These are phyloP conservation scores for Speoplatyrhinus poulsoni DNA, from an alignment of 2,113 vertebrate genomes.

Conservation along the genomic window DNA sequence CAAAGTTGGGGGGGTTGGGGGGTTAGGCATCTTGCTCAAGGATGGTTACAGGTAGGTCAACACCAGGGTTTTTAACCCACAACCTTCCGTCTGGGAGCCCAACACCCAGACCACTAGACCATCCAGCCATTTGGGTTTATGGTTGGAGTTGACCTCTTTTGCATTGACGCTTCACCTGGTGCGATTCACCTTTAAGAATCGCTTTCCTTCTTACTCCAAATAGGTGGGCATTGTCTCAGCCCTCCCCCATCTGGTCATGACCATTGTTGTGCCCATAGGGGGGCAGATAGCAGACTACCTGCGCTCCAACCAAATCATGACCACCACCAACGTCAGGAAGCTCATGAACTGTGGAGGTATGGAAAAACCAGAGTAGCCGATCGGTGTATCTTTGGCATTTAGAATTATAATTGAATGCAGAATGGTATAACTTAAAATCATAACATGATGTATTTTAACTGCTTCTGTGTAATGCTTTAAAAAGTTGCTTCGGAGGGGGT, in stretches of 20 bases:
- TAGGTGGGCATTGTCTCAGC: slow-evolving; percentile 86
- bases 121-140: too few relatives aligned
- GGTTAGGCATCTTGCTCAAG: too few relatives aligned
- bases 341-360: slow-evolving; percentile 93
- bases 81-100: too few relatives aligned
- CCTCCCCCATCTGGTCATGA: slow-evolving; percentile 91
- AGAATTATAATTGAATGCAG: neutral
- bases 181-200: neutral
- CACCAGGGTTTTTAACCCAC: too few relatives aligned
- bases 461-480: too few relatives aligned
- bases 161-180: neutral
- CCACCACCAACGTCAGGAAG: slow-evolving; percentile 90
- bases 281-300: slow-evolving; percentile 88
- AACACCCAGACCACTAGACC: too few relatives aligned
- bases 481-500: too few relatives aligned
- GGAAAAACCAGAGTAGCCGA: neutral
- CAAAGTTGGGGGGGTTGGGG: too few relatives aligned
- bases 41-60: too few relatives aligned
- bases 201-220: neutral
- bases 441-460: too few relatives aligned
- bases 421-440: too few relatives aligned
- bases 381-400: neutral
- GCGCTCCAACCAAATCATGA: slow-evolving; percentile 83
- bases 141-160: too few relatives aligned
- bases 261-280: slow-evolving; percentile 88